Evolutionary conservation across 1,140 invertebrate species (phyloP), one percentile per base, ranked within the genome.

Genomic region (Scaptomyza pallida): DNA sequence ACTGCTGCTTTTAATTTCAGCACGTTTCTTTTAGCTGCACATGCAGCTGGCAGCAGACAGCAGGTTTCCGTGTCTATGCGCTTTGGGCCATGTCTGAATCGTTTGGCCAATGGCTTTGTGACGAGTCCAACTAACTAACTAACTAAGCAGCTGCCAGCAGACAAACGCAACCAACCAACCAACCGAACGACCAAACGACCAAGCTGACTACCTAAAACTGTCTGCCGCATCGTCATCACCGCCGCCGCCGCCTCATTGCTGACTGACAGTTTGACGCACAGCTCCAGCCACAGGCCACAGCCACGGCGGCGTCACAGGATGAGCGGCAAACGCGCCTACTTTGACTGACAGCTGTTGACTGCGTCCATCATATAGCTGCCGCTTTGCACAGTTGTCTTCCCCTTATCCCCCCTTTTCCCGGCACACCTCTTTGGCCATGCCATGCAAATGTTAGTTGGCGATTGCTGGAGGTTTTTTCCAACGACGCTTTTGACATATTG

Each of bases 301-400:
- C 23, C 67, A 74, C 59, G 33, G n/a, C 15, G 26, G n/a, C n/a
- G n/a, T n/a, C n/a, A 26, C 23, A 26, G 23, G 23, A 26, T 26
- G 13, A n/a, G 23, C 26, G 33, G 60, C 23, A 35, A 54, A 57
- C 35, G 68, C 26, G 56, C 47, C 76, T 65, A 63, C 50, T 51
- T 73, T 81, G 82, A 81, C 59, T 74, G 81, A 21, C 82, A 86
- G 81, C 64, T 68, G 69, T 71, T 85, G 73, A 78, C 63, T 78
- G 52, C 52, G 61, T 64, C 61, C 19, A 65, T 71, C 68, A 64
- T 41, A 44, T 41, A 44, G 52, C 61, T 51, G 54, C 26, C 60
- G 35, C 26, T 19, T 23, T 47, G 21, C 26, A 13, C 40, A 5
- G 3, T 17, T 26, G n/a, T 12, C 13, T n/a, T 5, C 60, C 15